Base-by-base conservation (phyloP, 2,797 vertebrate genomes). In the Cephalopachus bancanus region DNA sequence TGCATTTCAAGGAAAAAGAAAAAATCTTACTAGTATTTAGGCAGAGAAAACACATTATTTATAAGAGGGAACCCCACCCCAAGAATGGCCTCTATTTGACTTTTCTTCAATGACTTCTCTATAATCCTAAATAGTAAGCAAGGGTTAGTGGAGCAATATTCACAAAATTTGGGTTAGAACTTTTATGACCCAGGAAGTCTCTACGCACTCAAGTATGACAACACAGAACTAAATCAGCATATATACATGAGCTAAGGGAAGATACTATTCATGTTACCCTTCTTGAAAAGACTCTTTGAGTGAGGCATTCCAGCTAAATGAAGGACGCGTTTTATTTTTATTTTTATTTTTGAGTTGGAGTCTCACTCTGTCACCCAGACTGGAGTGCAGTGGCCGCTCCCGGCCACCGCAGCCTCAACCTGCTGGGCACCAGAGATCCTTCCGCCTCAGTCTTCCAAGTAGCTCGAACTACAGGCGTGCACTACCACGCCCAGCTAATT, bases 1-100 rank as follows among this genome's bases (percentile, higher is more conserved):
- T 86, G 30, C 60, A 60, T 83, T 94, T 81, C 28, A 94, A 89
- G 22, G 15, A 93, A 91, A 86, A 65, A 69, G 55, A 89, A 8
- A 83, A 88, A 85, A 62, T n/a, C 9, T 62, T 55, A 79, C 14
- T 91, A 55, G 30, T 44, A 95, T 78, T 65, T 85, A 81, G 55
- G 67, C 37, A 94, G 49, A 92, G 20, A 79, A 90, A 92, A 93
- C 19, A 59, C 4, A 89, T 71, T 85, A 57, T n/a, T 84, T 57
- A n/a, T 12, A 72, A 95, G 44, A 44, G n/a, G 57, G 2, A 92
- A 86, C 11, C 44, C 44, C 44, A 3, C 44, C 64, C 71, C 16
- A 30, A 65, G 62, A 78, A 90, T 20, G 62, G 64, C 17, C 49
- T 74, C 37, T 78, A 44, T 44, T 4, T 44, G 44, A 44, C 44